Evolutionary conservation across 1,140 invertebrate species (phyloP), one percentile per base, ranked within the genome.

Genomic region (Druon quercuslanigerum): DNA sequence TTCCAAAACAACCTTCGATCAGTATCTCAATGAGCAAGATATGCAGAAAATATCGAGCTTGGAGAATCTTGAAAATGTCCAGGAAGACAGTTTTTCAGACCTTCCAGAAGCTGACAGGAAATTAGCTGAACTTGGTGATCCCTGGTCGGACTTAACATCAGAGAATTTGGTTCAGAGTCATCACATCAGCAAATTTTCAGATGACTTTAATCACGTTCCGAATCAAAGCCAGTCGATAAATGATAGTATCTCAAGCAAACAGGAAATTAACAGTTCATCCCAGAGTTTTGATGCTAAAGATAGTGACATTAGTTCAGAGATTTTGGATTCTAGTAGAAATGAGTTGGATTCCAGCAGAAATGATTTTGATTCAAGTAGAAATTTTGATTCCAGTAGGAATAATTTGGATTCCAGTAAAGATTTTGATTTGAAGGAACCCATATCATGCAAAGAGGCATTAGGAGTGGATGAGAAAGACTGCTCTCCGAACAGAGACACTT

Each of bases 381-480:
- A 46, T 46, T 46, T 46, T 40, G 11, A 71, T 50, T 16, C 19
- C 1, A 3, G 51, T 72, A 50, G 76, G 11, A 51, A 25, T n/a
- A 16, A 51, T 11, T 70, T 40, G 13, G 71, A 54, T 7, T n/a
- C 54, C 0, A 12, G 73, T 4, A 73, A 79, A 6, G 19, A 75
- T 13, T 16, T 74, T 25, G 72, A 83, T n/a, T 76, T 79, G 0
- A 74, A 20, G 3, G 79, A 82, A 16, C 51, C 75, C 8, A 85
- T 83, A 72, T 85, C 84, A 6, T 72, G 82, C 8, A 86, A 86
- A 50, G 82, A 86, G 46, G 84, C 79, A 6, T 82, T 80, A 13
- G 84, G 80, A 19, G 60, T 84, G 0, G 80, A 84, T 14, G 84
- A 87, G 16, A 85, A 87, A 50, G 79, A 82, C 14, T 80, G 82